Evolutionary conservation across 2,888 invertebrate species (phyloP).

Genomic region (Gari tellinella): DNA sequence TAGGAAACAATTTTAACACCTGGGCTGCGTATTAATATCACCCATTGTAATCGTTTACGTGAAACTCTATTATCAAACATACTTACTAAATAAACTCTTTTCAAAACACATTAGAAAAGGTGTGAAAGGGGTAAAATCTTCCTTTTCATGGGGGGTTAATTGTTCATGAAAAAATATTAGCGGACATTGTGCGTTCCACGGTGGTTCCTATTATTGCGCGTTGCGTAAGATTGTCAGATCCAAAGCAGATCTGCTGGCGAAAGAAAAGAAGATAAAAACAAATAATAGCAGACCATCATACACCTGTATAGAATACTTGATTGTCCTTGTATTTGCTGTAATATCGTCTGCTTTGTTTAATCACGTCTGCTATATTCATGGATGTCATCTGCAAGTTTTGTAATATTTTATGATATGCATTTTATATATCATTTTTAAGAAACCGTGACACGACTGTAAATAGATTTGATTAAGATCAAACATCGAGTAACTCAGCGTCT

Average conservation of each 20-base stretch:
- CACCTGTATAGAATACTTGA: constrained; percentile 10
- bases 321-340: not conserved
- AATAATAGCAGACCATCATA: constrained; percentile 1
- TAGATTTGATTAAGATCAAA: too few species aligned
- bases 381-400: too few species aligned
- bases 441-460: too few species aligned
- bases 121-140: not conserved
- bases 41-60: constrained; percentile 23
- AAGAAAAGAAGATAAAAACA: constrained; percentile 1
- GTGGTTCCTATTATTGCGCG: too few species aligned
- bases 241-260: not conserved
- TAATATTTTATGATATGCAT: too few species aligned
- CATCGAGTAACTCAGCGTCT: too few species aligned
- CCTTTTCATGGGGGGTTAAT: constrained; percentile 1
- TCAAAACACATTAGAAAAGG: not conserved
- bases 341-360: too few species aligned
- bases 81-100: too few species aligned
- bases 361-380: too few species aligned
- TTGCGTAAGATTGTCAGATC: too few species aligned
- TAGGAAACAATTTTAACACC: constrained; percentile 51
- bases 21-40: constrained; percentile 51
- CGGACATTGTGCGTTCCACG: not conserved
- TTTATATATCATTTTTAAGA: too few species aligned
- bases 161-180: constrained; percentile 7
- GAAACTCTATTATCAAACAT: constrained; percentile 10